Evolutionary conservation across 2,113 vertebrate genomes (phyloP).

Genomic region (Rallus limicola): DNA sequence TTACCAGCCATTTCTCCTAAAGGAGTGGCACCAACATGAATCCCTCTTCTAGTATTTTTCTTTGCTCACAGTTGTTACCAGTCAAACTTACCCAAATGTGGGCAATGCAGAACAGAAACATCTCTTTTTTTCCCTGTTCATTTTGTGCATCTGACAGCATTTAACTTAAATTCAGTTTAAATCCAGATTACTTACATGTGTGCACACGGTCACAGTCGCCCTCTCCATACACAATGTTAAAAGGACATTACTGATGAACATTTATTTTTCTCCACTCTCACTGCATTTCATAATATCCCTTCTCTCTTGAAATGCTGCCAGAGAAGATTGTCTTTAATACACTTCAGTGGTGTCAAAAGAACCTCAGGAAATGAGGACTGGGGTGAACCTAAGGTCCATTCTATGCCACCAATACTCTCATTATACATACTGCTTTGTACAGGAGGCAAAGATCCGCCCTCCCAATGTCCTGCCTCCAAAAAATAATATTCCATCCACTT

Average conservation of each 20-base stretch:
- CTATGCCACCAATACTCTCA: background rate
- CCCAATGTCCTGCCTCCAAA: background rate
- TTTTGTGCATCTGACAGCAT: constrained; percentile 39
- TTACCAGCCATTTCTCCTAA: background rate
- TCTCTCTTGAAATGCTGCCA: constrained; percentile 44
- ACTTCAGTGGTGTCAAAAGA: constrained; percentile 42
- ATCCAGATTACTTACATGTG: constrained; percentile 48
- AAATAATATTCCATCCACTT: background rate
- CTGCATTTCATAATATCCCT: constrained; percentile 47
- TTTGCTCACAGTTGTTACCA: background rate
- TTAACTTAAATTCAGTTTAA: constrained; percentile 30
- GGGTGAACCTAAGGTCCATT: constrained; percentile 31
- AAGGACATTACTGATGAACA: constrained; percentile 25
- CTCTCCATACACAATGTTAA: background rate
- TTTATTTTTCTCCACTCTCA: constrained; percentile 54
- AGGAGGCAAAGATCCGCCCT: background rate
- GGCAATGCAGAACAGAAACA: background rate
- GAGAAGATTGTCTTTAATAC: constrained; percentile 45
- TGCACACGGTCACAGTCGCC: background rate
- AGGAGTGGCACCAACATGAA: background rate
- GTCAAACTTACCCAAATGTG: background rate
- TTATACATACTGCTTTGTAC: background rate
- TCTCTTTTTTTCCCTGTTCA: background rate
- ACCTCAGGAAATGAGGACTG: constrained; percentile 56
- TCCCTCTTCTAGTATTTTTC: background rate